phyloP scores from a whole-genome alignment of 2,113 vertebrate species.

The Promerops cafer region DNA sequence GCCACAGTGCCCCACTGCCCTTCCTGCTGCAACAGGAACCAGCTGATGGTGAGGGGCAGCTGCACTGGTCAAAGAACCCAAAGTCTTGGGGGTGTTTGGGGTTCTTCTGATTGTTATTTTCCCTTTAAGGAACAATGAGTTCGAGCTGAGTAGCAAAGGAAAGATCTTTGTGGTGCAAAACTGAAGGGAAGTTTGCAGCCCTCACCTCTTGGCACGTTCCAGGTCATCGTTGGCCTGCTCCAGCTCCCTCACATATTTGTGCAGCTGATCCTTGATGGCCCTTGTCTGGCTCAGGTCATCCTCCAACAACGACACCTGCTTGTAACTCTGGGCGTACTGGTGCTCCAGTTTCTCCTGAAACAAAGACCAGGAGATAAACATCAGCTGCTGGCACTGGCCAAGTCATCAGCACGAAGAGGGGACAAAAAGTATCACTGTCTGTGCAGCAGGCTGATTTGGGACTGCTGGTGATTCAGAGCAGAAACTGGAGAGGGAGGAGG shows the following conservation, averaged over 20 bases:
- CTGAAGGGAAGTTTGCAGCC: background rate
- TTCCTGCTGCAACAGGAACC: background rate
- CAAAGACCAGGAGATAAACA: background rate
- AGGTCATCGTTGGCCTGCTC: conserved; percentile 98
- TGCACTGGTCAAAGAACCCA: background rate
- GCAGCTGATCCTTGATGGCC: conserved; percentile 94
- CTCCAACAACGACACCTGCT: conserved; percentile 91
- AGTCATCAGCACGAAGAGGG: background rate
- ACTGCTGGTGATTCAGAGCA: background rate
- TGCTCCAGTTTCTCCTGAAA: conserved; percentile 94
- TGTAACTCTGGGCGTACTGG: conserved; percentile 94
- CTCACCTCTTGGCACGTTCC: conserved; percentile 93
- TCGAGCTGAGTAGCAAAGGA: background rate
- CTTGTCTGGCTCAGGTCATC: conserved; percentile 93
- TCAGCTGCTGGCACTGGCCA: background rate
- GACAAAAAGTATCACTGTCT: background rate
- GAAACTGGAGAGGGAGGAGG: background rate
- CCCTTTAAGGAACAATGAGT: background rate
- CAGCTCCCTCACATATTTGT: conserved; percentile 95
- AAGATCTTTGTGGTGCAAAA: background rate
- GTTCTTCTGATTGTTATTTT: background rate
- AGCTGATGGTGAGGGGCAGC: background rate
- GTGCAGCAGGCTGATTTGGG: background rate
- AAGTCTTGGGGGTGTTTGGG: background rate
- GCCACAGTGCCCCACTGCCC: background rate